Conservation (phyloP, 2,113 vertebrate species). For the Ptychochromis oligacanthus region DNA sequence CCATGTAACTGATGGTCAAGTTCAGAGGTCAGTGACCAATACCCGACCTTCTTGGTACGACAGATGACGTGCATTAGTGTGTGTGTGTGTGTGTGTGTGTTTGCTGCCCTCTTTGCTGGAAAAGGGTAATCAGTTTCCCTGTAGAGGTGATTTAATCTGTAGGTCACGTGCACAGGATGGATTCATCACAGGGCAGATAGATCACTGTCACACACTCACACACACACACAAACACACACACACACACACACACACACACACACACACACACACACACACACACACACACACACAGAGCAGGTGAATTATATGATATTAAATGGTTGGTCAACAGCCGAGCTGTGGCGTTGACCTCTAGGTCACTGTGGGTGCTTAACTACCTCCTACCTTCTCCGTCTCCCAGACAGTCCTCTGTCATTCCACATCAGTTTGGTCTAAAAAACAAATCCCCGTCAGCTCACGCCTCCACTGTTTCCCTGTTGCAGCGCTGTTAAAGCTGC, state of each 20-base stretch:
- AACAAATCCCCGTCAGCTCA: constrained; percentile 15
- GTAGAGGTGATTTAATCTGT: constrained; percentile 68
- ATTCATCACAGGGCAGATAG: constrained; percentile 63
- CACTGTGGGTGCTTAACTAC: constrained; percentile 11
- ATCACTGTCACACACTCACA: constrained; percentile 57
- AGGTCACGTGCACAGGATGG: constrained; percentile 57
- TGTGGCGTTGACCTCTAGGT: constrained; percentile 54
- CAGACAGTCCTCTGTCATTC: constrained; percentile 43
- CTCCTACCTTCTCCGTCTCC: constrained; percentile 6
- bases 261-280: not conserved
- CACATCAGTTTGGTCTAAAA: constrained; percentile 7
- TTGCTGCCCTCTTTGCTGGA: constrained; percentile 42
- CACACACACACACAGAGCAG: constrained; percentile 17
- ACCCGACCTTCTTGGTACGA: constrained; percentile 52
- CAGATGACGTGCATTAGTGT: constrained; percentile 14
- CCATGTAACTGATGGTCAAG: constrained; percentile 67
- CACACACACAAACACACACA: not conserved
- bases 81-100: not conserved
- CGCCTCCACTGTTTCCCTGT: not conserved
- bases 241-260: constrained; percentile 14
- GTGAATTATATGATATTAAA: constrained; percentile 68
- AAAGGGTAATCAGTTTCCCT: constrained; percentile 62
- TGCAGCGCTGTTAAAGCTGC: not conserved
- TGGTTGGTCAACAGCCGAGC: constrained; percentile 52
- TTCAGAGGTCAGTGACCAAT: constrained; percentile 66